Evolutionary conservation across 2,888 invertebrate species (phyloP), one percentile per base, ranked within the genome.

Genomic region (Monopis laevigella): DNA sequence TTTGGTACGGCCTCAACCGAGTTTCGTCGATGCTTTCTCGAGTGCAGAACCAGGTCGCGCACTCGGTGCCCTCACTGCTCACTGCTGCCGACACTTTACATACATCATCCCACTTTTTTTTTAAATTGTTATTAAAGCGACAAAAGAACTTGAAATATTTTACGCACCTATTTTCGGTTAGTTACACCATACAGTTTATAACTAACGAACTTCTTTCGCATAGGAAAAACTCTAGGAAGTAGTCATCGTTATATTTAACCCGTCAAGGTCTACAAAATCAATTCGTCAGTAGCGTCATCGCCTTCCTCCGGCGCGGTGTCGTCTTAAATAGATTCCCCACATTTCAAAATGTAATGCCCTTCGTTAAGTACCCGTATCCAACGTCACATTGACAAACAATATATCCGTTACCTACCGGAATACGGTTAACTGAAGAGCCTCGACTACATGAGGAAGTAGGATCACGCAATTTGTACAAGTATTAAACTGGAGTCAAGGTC

Each of bases 21-120:
- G 75, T 75, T 80, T 75, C 70, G 73, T 69, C 72, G 77, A 73
- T 80, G 80, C 80, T 80, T 80, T 80, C 80, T 78, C 80, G 74
- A 62, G 68, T 68, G 71, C 62, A 66, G 67, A 78, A 78, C 70
- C 78, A 66, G 78, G 80, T 80, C 80, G 78, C 70, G 78, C 65
- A 71, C 78, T 75, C 77, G 73, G 72, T 77, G 75, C 61, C 62
- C 28, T 29, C 40, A 12, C 35, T 40, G 35, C 34, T 30, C 27
- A 32, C 36, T 21, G 14, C 27, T 13, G 29, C 29, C 40, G 13
- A 16, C 39, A 21, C 36, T 24, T 16, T 14, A 32, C 32, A 32
- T 32, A 32, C 17, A 14, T 32, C 17, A 32, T 32, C 32, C 14
- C n/a, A 32, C 32, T n/a, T n/a, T n/a, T n/a, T n/a, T n/a, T n/a